These are phyloP conservation scores for Athene cunicularia DNA, from an alignment of 2,113 vertebrate genomes.

Conservation along the genomic window DNA sequence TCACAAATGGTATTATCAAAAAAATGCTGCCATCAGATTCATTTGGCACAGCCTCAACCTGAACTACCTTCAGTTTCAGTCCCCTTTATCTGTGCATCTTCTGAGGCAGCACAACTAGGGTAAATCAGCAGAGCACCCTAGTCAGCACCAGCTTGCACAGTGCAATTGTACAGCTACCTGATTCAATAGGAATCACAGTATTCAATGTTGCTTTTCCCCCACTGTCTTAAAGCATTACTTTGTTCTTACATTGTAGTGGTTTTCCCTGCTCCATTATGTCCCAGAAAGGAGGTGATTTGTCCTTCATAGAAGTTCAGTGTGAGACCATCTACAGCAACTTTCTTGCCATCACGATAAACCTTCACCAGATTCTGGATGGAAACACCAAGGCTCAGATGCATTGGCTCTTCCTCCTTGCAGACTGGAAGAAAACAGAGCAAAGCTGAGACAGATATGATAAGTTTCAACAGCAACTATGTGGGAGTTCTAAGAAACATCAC, in stretches of 20 bases:
- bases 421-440: conserved; percentile 71
- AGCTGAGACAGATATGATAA: neutral
- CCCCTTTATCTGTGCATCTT: neutral
- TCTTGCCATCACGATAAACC: conserved; percentile 92
- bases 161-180: neutral
- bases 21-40: neutral
- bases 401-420: conserved; percentile 92
- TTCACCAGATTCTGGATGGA: conserved; percentile 96
- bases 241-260: conserved; percentile 95
- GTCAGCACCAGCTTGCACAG: neutral
- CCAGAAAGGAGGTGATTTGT: conserved; percentile 96
- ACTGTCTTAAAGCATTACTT: neutral
- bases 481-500: neutral
- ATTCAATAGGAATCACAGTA: neutral
- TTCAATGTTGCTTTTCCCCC: neutral
- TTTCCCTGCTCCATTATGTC: conserved; percentile 97
- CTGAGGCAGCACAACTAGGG: neutral
- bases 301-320: conserved; percentile 96
- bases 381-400: conserved; percentile 89
- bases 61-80: neutral
- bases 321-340: conserved; percentile 93
- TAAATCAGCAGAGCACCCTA: neutral
- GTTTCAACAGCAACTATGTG: neutral
- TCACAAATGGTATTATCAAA: neutral
- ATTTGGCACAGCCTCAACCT: neutral